Evolutionary conservation across 2,888 invertebrate genomes (phyloP), one percentile per base, ranked within the genome.

Genomic region (Smittia aterrima): DNA sequence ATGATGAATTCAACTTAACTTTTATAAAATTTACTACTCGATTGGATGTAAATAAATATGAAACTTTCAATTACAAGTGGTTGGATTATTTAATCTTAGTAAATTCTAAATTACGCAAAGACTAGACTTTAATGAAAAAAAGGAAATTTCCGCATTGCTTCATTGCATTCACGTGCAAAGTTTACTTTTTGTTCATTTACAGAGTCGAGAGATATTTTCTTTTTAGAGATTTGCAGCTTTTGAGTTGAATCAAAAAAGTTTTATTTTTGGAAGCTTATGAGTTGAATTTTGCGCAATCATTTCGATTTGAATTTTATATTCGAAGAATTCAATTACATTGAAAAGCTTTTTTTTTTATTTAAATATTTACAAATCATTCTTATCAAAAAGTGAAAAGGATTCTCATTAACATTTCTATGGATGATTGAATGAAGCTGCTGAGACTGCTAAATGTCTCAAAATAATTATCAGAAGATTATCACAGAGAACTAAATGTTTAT

Each of bases 41-140:
- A 58, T n/a, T n/a, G n/a, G n/a, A n/a, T 58, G 58, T 58, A 58
- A 58, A 58, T 58, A 58, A 58, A 58, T 58, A 58, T 58, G 22
- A 58, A 22, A 58, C 9, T 58, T 58, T 58, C 58, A 58, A 58
- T 47, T 58, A 58, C 22, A 18, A 47, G 47, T 47, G 47, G 16
- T 47, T n/a, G 47, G 11, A n/a, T 47, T 47, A n/a, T n/a, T n/a
- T n/a, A 47, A 47, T 11, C 47, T 47, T 47, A 47, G 16, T 47
- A 47, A 47, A 47, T 47, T 47, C 47, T 58, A 58, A 18, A 58
- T 24, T 64, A 64, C 22, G 58, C 18, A 58, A 16, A 64, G 64
- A 64, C 64, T 64, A 64, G 64, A 64, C 20, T 64, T 27, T 27
- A 25, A 22, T 22, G 20, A n/a, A 64, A 64, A 27, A 64, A 64